Evolutionary conservation across 2,888 invertebrate genomes (phyloP).

Genomic region (Drosophila fungiperda): DNA sequence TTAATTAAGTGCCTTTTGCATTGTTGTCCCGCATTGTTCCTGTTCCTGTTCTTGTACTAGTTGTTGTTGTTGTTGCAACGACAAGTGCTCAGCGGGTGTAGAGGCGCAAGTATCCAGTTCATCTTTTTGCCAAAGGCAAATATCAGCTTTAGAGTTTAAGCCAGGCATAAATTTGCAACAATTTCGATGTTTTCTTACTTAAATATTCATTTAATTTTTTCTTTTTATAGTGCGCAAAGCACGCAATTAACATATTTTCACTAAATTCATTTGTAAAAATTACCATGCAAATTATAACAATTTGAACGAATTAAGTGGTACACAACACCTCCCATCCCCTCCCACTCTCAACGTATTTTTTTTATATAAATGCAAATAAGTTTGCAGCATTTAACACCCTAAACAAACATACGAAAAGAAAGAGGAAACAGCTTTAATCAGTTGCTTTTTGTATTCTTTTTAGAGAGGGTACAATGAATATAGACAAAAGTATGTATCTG

Average conservation of each 20-base stretch:
- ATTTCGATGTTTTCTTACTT: not conserved
- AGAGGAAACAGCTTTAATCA: not conserved
- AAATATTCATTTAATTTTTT: conserved; percentile 30
- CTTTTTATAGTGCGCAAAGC: conserved; percentile 1
- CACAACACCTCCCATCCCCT: conserved; percentile 3
- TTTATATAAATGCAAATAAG: conserved; percentile 49
- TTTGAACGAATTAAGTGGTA: conserved; percentile 62
- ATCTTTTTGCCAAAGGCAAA: conserved; percentile 21
- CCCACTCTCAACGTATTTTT: not conserved
- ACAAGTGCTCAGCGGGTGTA: conserved; percentile 25
- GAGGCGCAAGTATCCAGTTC: conserved; percentile 16
- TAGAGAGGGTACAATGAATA: not conserved
- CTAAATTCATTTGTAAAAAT: conserved; percentile 58
- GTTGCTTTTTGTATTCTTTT: conserved; percentile 2
- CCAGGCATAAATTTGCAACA: not conserved
- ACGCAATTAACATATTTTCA: conserved; percentile 67
- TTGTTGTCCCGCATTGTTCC: conserved; percentile 16
- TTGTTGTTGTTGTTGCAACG: conserved; percentile 19
- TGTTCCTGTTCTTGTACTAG: not conserved
- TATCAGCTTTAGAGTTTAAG: not conserved
- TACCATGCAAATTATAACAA: conserved; percentile 59
- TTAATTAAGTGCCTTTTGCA: conserved; percentile 64
- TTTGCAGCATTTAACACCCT: conserved; percentile 37
- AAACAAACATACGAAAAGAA: conserved; percentile 15
- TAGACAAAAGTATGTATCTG: not conserved